Percentiles rank a stretch among this genome's conserved stretches.
phyloP scores from a whole-genome alignment of 2,113 vertebrate genomes.

The Neotoma lepida region DNA sequence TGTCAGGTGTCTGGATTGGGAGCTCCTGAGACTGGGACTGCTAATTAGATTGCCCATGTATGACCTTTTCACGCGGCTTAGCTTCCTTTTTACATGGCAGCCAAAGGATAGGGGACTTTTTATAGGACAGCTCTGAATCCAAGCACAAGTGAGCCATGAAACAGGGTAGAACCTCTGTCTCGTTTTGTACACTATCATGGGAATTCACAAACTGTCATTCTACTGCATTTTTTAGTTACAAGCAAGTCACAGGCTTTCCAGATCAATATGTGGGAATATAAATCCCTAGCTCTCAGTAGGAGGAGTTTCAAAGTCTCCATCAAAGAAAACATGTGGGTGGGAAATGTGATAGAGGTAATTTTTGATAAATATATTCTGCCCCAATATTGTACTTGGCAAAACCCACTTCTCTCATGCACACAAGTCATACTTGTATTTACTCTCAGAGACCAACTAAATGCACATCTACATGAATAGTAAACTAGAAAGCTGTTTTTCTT shows the following conservation, averaged over 20 bases:
- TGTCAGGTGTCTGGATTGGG: not conserved
- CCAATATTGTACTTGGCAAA: not conserved
- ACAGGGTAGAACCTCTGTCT: not conserved
- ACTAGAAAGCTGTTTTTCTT: not conserved
- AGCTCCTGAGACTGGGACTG: not conserved
- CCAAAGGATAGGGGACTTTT: not conserved
- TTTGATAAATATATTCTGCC: not conserved
- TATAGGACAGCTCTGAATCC: not conserved
- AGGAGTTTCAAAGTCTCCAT: not conserved
- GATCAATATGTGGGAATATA: not conserved
- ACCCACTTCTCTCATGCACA: not conserved
- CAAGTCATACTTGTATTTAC: not conserved
- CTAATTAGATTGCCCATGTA: not conserved
- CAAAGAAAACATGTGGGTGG: not conserved
- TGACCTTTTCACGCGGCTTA: not conserved
- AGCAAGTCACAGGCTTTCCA: not conserved
- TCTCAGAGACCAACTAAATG: not conserved
- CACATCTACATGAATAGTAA: not conserved
- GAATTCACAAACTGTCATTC: not conserved
- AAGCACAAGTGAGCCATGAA: not conserved
- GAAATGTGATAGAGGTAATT: not conserved
- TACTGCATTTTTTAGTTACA: not conserved
- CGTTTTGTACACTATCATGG: not conserved
- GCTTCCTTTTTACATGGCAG: not conserved
- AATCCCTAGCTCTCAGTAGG: not conserved